Percentiles rank a stretch among this genome's conserved stretches.
These are phyloP conservation scores for honey bee (Apis mellifera) DNA, from an alignment of 1,140 invertebrate species.

Conservation along the genomic window Amel_HAv3.1 CM009941.2:8106001-8106500, in stretches of 20 bases:
- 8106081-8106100: slow-evolving; percentile 72
- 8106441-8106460: slow-evolving; percentile 81
- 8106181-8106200: slow-evolving; percentile 76
- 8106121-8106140: slow-evolving; percentile 78
- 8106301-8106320: slow-evolving; percentile 82
- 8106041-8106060: slow-evolving; percentile 66
- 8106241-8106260: slow-evolving; percentile 80
- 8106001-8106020: slow-evolving; percentile 83
- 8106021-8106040: slow-evolving; percentile 80
- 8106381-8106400: slow-evolving; percentile 49
- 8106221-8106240: slow-evolving; percentile 58
- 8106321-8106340: slow-evolving; percentile 73
- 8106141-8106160: slow-evolving; percentile 81
- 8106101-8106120: slow-evolving; percentile 74
- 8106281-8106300: slow-evolving; percentile 82
- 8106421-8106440: slow-evolving; percentile 81
- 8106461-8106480: slow-evolving; percentile 79
- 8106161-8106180: slow-evolving; percentile 82
- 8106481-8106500: slow-evolving; percentile 83
- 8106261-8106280: slow-evolving; percentile 82
- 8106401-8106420: slow-evolving; percentile 73
- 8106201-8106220: slow-evolving; percentile 72
- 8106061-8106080: slow-evolving; percentile 78
- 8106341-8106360: slow-evolving; percentile 75
- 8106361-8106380: slow-evolving; percentile 74